Evolutionary conservation across 2,113 vertebrate genomes (phyloP).

Genomic region (Hassar affinis): DNA sequence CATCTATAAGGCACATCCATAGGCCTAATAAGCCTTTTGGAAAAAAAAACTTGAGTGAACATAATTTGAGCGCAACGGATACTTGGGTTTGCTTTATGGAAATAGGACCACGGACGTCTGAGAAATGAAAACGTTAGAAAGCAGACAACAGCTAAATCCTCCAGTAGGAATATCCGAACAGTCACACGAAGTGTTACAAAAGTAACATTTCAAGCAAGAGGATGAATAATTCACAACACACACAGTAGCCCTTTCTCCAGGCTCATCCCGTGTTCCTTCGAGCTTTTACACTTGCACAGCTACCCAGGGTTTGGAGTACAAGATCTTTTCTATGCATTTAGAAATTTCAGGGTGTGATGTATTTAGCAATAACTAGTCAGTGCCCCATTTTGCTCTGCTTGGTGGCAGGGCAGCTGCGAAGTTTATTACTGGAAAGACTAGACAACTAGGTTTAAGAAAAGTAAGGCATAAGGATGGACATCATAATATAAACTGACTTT

Average conservation of each 20-base stretch:
- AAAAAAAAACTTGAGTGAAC: neutral
- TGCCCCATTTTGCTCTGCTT: constrained; percentile 54
- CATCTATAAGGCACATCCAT: neutral
- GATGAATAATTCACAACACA: neutral
- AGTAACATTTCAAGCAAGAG: neutral
- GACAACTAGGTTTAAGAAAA: constrained; percentile 18
- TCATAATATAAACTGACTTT: neutral
- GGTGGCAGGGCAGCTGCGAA: too few relatives aligned
- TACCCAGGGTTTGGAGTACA: constrained; percentile 20
- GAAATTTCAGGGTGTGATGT: constrained; percentile 18
- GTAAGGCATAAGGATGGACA: neutral
- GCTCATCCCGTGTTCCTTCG: neutral
- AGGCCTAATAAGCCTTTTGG: neutral
- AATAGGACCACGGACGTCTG: neutral
- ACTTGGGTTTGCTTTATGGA: neutral
- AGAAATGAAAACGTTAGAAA: neutral
- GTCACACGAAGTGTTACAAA: neutral
- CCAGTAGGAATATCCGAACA: neutral
- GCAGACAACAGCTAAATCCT: neutral
- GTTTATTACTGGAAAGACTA: constrained; percentile 55
- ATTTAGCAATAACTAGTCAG: constrained; percentile 38
- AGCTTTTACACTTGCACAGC: constrained; percentile 43
- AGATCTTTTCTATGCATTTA: constrained; percentile 60
- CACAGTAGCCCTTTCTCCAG: constrained; percentile 42
- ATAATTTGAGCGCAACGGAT: neutral